Percentiles rank a stretch among this genome's conserved stretches.
phyloP scores from a whole-genome alignment of 2,797 vertebrate genomes.

The Chrysocyon brachyurus region DNA sequence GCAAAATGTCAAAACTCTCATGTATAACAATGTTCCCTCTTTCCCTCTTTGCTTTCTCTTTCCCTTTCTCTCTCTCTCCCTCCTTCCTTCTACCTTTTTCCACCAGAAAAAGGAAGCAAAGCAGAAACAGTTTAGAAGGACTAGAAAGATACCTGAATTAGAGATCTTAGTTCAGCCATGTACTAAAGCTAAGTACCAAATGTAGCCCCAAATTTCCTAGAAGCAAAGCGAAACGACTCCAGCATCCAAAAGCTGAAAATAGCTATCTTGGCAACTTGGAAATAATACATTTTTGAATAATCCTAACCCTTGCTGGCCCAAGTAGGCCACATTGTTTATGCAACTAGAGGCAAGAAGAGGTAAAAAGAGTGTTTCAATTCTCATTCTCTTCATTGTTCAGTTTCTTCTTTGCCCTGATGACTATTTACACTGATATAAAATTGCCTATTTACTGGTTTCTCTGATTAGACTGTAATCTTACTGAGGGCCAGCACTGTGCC shows the following conservation, averaged over 20 bases:
- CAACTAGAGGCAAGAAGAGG: neutral
- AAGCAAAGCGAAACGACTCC: neutral
- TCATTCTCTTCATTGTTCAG: neutral
- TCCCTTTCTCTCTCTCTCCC: neutral
- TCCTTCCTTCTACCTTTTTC: neutral
- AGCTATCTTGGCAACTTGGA: neutral
- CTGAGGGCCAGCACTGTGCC: neutral
- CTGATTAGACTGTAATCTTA: neutral
- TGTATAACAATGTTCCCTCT: neutral
- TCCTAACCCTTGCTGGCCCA: neutral
- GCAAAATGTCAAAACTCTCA: neutral
- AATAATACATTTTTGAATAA: slow-evolving; percentile 34
- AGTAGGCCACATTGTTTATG: neutral
- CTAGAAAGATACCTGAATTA: neutral
- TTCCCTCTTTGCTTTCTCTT: neutral
- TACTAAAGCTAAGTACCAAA: neutral
- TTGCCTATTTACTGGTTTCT: neutral
- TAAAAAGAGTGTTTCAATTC: neutral
- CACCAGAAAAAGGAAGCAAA: neutral
- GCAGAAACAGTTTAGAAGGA: slow-evolving; percentile 22
- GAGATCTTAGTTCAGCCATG: neutral
- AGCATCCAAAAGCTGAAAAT: neutral
- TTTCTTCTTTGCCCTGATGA: neutral
- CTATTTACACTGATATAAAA: neutral
- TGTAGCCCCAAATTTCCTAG: neutral